Evolutionary conservation across 2,888 invertebrate species (phyloP).

Genomic region (Timema podura): DNA sequence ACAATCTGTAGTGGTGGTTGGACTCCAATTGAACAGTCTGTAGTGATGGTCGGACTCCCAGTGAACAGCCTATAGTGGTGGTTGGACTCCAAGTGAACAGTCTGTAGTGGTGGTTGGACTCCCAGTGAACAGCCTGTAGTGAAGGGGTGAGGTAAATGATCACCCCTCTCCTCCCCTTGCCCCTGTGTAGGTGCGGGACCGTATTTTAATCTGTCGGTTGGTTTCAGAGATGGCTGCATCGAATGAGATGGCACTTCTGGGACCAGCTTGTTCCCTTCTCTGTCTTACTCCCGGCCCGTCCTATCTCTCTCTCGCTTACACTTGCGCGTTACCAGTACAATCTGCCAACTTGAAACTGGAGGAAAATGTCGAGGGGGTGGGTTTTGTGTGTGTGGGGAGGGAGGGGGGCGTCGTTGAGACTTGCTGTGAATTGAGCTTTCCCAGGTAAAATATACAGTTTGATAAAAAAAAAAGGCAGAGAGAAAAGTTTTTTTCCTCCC

Average conservation of each 20-base stretch:
- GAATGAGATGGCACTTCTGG: conserved; percentile 24
- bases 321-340: background rate
- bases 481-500: background rate
- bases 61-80: too few relatives aligned
- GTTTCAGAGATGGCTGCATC: conserved; percentile 16
- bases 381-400: conserved; percentile 4
- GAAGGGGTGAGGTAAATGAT: too few relatives aligned
- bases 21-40: too few relatives aligned
- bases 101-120: too few relatives aligned
- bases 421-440: conserved; percentile 24
- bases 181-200: background rate
- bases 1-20: too few relatives aligned
- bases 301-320: background rate
- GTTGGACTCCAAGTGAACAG: too few relatives aligned
- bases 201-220: conserved; percentile 25
- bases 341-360: conserved; percentile 10
- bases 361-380: background rate
- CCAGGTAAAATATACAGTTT: conserved; percentile 27
- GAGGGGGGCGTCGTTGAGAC: conserved; percentile 7
- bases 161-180: too few relatives aligned
- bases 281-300: background rate
- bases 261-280: conserved; percentile 14
- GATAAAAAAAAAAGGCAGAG: conserved; percentile 7
- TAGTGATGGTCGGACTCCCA: too few relatives aligned
- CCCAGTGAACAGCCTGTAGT: too few relatives aligned